Conservation (phyloP, 2,113 vertebrate species). For the Phaethornis superciliosus region DNA sequence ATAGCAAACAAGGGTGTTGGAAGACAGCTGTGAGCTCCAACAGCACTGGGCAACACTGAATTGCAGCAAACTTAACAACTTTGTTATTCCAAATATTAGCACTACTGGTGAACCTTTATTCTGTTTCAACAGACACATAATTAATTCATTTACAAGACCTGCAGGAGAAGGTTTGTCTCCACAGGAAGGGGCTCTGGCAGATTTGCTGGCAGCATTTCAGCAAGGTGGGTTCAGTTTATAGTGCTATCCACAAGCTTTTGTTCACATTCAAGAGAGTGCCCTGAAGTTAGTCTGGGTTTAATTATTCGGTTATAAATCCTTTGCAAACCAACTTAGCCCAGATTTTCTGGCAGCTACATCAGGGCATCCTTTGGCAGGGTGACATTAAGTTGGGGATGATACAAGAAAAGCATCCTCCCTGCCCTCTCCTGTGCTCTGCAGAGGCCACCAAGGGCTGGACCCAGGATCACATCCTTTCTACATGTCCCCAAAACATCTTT, state of each 20-base stretch:
- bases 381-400: background rate
- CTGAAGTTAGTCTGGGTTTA: slow-evolving; percentile 32
- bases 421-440: background rate
- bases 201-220: slow-evolving; percentile 37
- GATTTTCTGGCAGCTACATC: background rate
- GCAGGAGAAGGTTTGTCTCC: slow-evolving; percentile 39
- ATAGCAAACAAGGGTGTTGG: background rate
- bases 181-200: slow-evolving; percentile 5
- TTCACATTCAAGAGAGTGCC: slow-evolving; percentile 25
- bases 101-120: slow-evolving; percentile 20
- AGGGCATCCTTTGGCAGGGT: background rate
- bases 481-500: background rate
- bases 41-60: background rate
- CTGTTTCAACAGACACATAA: slow-evolving; percentile 38
- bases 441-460: background rate
- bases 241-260: slow-evolving; percentile 10
- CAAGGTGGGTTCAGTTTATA: slow-evolving; percentile 32
- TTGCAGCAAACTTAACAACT: slow-evolving; percentile 44
- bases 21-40: background rate
- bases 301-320: slow-evolving; percentile 35
- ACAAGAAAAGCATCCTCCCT: background rate
- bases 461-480: background rate
- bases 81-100: slow-evolving; percentile 43
- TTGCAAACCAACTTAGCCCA: background rate
- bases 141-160: slow-evolving; percentile 51